Evolutionary conservation across 2,797 vertebrate species (phyloP).

Genomic region (Glyptemys insculpta): DNA sequence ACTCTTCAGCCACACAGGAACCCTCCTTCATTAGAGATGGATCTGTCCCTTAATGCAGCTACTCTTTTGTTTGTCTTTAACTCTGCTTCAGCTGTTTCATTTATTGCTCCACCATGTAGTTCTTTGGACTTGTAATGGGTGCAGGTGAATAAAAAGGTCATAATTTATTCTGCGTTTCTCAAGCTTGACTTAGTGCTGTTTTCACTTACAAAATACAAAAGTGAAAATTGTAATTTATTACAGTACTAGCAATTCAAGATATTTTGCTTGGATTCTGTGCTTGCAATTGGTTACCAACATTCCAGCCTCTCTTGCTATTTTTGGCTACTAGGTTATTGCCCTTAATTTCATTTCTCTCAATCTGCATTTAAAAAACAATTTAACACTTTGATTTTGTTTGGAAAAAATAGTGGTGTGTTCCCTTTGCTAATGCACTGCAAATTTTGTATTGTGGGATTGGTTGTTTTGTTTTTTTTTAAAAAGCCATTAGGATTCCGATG

Average conservation of each 20-base stretch:
- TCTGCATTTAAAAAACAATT: conserved; percentile 83
- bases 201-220: conserved; percentile 84
- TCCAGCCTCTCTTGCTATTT: conserved; percentile 83
- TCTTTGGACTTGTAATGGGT: conserved; percentile 26
- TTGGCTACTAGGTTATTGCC: conserved; percentile 84
- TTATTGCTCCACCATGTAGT: background rate
- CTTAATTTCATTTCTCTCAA: conserved; percentile 82
- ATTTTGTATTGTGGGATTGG: conserved; percentile 15
- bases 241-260: conserved; percentile 84
- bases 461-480: conserved; percentile 37
- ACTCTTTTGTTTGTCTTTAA: background rate
- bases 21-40: background rate
- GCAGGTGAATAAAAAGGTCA: conserved; percentile 70
- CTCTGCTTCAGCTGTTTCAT: background rate
- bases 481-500: conserved; percentile 27
- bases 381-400: conserved; percentile 78
- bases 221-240: conserved; percentile 86
- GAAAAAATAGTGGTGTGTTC: conserved; percentile 63
- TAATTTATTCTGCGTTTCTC: conserved; percentile 72
- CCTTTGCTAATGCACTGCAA: conserved; percentile 31
- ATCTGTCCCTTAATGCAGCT: background rate
- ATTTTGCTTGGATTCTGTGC: conserved; percentile 83
- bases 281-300: conserved; percentile 80
- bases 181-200: conserved; percentile 80
- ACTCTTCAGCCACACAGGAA: conserved; percentile 49